Percentiles rank a stretch among this genome's conserved stretches.
These are phyloP conservation scores for Lochmaea crataegi DNA, from an alignment of 2,888 invertebrate genomes.

Conservation along the genomic window DNA sequence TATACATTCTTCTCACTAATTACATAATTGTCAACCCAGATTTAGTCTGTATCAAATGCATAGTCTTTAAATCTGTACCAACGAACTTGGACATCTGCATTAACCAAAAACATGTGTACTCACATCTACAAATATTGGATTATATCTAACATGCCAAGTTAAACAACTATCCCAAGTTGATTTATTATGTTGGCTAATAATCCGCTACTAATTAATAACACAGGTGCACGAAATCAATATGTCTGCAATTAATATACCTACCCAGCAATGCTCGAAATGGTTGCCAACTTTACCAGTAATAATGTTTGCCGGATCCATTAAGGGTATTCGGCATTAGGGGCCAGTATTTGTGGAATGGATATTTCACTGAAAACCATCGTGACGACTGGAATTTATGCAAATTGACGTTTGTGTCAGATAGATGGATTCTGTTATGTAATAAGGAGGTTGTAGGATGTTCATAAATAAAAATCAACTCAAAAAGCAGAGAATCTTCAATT, in stretches of 20 bases:
- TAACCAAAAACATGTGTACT: background rate
- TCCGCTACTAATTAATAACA: constrained; percentile 18
- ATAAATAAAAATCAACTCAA: no score
- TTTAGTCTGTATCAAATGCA: no score
- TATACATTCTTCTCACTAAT: no score
- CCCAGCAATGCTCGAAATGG: constrained; percentile 6
- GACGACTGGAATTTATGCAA: background rate
- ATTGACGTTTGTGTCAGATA: background rate
- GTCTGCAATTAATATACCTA: constrained; percentile 21
- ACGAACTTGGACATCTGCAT: no score
- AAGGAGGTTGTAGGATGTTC: no score
- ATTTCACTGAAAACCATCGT: background rate
- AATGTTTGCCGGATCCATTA: background rate
- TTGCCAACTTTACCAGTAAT: constrained; percentile 14
- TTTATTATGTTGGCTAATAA: constrained; percentile 10
- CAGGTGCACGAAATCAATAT: constrained; percentile 22
- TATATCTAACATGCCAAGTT: constrained; percentile 3
- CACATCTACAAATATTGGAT: background rate
- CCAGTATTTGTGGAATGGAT: background rate
- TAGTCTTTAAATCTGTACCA: no score
- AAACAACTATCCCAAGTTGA: constrained; percentile 8
- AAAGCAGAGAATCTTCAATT: no score
- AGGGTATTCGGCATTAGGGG: constrained; percentile 2
- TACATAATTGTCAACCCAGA: no score
- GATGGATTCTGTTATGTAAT: no score